Percentiles rank a stretch among this genome's conserved stretches.
Evolutionary conservation across 2,888 invertebrate genomes (phyloP).

Genomic region (Pyrochroa serraticornis): DNA sequence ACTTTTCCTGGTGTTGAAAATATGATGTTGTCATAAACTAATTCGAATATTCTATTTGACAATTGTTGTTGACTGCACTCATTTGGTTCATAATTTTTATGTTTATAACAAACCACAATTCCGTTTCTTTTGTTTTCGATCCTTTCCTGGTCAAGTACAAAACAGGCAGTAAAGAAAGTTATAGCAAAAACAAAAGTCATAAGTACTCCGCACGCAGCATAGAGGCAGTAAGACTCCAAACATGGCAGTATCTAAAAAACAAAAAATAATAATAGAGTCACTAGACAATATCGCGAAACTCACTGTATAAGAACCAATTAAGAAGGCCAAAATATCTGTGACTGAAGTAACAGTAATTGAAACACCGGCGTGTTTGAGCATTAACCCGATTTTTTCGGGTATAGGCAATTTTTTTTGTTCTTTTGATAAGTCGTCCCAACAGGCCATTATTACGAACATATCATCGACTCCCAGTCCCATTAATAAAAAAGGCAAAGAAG

Average conservation of each 20-base stretch:
- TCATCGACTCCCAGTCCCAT: slow-evolving; percentile 85
- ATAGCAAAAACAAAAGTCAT: slow-evolving; percentile 77
- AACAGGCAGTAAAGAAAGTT: slow-evolving; percentile 82
- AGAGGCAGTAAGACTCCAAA: slow-evolving; percentile 81
- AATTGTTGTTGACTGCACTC: slow-evolving; percentile 63
- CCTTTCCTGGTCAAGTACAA: slow-evolving; percentile 73
- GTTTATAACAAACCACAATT: slow-evolving; percentile 69
- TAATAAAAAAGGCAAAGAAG: slow-evolving; percentile 79
- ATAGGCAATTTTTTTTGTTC: slow-evolving; percentile 62
- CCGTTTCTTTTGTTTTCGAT: slow-evolving; percentile 70
- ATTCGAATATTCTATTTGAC: slow-evolving; percentile 65
- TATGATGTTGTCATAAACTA: slow-evolving; percentile 68
- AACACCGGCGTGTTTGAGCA: slow-evolving; percentile 80
- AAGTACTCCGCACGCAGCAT: slow-evolving; percentile 77
- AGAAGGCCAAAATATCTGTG: slow-evolving; percentile 80
- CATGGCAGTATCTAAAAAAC: slow-evolving; percentile 73
- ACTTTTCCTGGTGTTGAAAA: slow-evolving; percentile 72
- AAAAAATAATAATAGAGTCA: slow-evolving; percentile 11
- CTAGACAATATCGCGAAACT: slow-evolving; percentile 41
- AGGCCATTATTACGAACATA: slow-evolving; percentile 83
- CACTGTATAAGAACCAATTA: slow-evolving; percentile 79
- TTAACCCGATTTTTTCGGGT: slow-evolving; percentile 70
- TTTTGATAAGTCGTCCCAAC: slow-evolving; percentile 71
- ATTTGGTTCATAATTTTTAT: slow-evolving; percentile 62
- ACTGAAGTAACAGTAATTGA: slow-evolving; percentile 84